Evolutionary conservation across 2,113 vertebrate species (phyloP), one percentile per base, ranked within the genome.

Genomic region (Saccopteryx leptura): DNA sequence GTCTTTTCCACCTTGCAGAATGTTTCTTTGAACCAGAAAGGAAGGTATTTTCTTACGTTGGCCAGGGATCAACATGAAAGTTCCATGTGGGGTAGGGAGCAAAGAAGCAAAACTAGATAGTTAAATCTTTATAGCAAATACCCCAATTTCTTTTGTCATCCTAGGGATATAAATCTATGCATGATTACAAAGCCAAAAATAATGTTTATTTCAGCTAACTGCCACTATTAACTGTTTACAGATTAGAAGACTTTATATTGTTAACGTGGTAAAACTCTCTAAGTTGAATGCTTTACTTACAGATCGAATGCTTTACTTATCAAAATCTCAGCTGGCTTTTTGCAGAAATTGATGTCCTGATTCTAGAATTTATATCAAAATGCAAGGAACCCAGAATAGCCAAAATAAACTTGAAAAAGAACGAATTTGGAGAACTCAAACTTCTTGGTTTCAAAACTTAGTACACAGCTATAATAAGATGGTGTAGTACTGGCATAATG

Each of bases 131-230:
- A n/a, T 69, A 88, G 50, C 28, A 94, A 74, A 84, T 75, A 54
- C 68, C 21, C 28, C 11, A 18, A 1, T 82, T 61, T 93, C 90
- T 93, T 92, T 81, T 92, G 66, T 58, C 18, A 74, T 69, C 3
- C 21, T 72, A 5, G 12, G 1, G 23, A 61, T 81, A 61, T 31
- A 66, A 58, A 46, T 26, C 5, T 21, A 46, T 26, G 17, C 7
- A 75, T 48, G 94, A 81, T 65, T 84, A 74, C 17, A 92, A 88
- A 95, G 58, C 78, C 58, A 50, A 78, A 90, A 83, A 78, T 7
- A 86, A 60, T 33, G 60, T 90, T 93, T 88, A 65, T 83, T 91
- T 92, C 92, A 79, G 71, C 52, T 95, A 82, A 78, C 69, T 91
- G 31, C 28, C 54, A 83, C 56, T 71, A 18, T 88, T 76, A 91